Evolutionary conservation across 30 jellyfish, hydroid and myxozoan genomes (phyloP).

Genomic region (Pseudorhiza aurosa): DNA sequence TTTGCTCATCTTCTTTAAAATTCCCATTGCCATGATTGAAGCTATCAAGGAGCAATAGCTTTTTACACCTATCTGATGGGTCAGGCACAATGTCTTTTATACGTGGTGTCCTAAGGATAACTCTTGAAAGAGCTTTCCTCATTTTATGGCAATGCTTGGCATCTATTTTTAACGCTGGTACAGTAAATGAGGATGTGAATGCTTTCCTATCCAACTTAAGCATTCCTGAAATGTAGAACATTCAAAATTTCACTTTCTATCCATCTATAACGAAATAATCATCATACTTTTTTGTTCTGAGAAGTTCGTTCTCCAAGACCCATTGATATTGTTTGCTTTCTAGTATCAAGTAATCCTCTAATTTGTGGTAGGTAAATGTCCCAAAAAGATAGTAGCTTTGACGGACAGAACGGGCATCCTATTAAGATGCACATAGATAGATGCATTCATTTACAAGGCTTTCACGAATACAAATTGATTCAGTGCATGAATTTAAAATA

Average conservation of each 20-base stretch:
- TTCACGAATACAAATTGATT: too few species aligned
- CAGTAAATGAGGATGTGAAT: conserved; percentile 7
- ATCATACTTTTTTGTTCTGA: not conserved
- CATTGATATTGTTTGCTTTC: too few species aligned
- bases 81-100: conserved; percentile 41
- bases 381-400: too few species aligned
- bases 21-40: conserved; percentile 5
- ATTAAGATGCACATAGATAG: too few species aligned
- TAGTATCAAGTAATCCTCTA: too few species aligned
- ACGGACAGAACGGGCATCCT: too few species aligned
- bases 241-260: too few species aligned
- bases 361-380: too few species aligned
- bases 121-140: conserved; percentile 42
- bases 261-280: not conserved
- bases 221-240: conserved; percentile 48
- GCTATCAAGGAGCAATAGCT: conserved; percentile 45
- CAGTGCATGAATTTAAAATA: too few species aligned
- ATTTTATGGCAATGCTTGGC: conserved; percentile 37
- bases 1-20: conserved; percentile 43
- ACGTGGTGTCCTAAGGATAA: conserved; percentile 22
- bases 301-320: too few species aligned
- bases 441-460: too few species aligned
- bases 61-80: conserved; percentile 15
- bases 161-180: conserved; percentile 54
- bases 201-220: conserved; percentile 24